Conservation (phyloP, 2,888 invertebrate genomes). For the Erebia epiphron region DNA sequence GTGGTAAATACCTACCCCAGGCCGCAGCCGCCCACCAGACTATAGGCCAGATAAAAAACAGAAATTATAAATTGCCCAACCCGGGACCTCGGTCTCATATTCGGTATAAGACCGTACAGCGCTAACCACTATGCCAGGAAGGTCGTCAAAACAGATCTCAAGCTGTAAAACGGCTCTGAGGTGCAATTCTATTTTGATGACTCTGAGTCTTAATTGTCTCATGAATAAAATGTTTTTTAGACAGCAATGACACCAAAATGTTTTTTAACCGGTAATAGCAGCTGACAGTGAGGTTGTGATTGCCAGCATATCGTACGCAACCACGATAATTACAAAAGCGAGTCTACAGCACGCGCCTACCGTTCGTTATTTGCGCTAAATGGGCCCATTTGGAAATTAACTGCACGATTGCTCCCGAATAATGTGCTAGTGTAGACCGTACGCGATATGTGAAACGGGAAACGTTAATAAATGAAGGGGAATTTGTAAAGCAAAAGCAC, state of each 20-base stretch:
- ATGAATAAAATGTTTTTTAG: no score
- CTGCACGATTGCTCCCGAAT: constrained; percentile 75
- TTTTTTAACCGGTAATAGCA: constrained; percentile 39
- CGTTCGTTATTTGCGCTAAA: constrained; percentile 73
- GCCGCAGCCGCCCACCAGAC: no score
- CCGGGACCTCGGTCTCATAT: no score
- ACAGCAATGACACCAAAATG: constrained; percentile 39
- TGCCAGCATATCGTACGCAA: constrained; percentile 49
- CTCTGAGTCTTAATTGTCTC: no score
- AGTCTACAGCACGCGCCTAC: constrained; percentile 51
- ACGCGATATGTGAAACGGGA: constrained; percentile 50
- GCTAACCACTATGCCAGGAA: no score
- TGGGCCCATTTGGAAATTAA: constrained; percentile 76
- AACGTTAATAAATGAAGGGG: constrained; percentile 53
- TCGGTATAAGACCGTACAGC: no score
- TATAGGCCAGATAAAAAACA: no score
- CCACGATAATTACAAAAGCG: constrained; percentile 59
- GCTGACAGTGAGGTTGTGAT: constrained; percentile 50
- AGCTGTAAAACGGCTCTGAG: no score
- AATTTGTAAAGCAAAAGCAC: constrained; percentile 28
- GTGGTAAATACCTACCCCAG: no score
- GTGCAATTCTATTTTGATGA: no score
- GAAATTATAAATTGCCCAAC: no score
- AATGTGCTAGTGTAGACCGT: constrained; percentile 59
- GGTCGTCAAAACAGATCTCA: no score